Conservation (phyloP, 2,888 invertebrate species). For the Tipula lateralis region DNA sequence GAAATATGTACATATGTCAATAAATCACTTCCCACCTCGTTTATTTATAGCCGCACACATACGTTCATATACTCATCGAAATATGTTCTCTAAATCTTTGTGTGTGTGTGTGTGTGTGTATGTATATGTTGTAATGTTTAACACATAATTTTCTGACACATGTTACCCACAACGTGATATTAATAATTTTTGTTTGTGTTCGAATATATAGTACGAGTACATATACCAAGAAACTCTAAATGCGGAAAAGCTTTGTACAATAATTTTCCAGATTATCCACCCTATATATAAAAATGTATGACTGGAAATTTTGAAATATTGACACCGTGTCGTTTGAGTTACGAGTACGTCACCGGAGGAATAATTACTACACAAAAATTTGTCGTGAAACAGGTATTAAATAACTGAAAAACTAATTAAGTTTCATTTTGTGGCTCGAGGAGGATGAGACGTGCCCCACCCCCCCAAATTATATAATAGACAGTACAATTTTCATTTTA, state of each 20-base stretch:
- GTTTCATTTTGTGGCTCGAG: neutral
- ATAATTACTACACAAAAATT: neutral
- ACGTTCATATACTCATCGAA: neutral
- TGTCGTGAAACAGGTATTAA: neutral
- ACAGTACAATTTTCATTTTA: neutral
- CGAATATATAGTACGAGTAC: too few species aligned
- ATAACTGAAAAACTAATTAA: neutral
- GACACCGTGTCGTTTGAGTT: neutral
- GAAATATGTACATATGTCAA: neutral
- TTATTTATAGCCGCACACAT: neutral
- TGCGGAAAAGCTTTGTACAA: neutral
- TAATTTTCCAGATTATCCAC: neutral
- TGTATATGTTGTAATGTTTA: neutral
- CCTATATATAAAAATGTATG: neutral
- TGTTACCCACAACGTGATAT: slow-evolving; percentile 11
- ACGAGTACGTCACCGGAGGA: neutral
- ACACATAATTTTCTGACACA: slow-evolving; percentile 11
- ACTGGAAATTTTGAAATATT: neutral
- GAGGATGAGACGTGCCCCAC: too few species aligned
- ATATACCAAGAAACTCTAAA: neutral
- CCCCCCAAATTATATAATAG: neutral
- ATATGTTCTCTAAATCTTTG: neutral
- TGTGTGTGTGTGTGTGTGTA: neutral
- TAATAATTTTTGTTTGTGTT: neutral
- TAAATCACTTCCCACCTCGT: neutral